Base-by-base conservation (phyloP, 2,888 invertebrate species). In the Protophormia terraenovae region DNA sequence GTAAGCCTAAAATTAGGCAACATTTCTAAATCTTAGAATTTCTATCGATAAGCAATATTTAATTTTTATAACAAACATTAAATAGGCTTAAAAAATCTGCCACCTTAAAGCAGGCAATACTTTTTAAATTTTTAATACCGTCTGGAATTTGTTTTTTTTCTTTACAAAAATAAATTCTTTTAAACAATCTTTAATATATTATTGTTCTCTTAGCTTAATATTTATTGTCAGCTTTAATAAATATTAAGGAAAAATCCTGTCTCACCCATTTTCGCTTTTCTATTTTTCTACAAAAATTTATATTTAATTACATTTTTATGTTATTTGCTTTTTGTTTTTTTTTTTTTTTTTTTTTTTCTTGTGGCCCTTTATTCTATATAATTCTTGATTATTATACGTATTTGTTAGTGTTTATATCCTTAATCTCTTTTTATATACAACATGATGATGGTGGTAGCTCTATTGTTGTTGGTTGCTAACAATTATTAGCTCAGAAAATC, bases 401-500 rank as follows among this genome's bases (percentile, higher is more conserved):
- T 41, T 66, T 79, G 45, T 66, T 69, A 38, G 53, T 69, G 55
- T 58, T 62, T 64, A 72, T 66, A 3, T 45, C 45, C 62, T 47
- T 72, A 72, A 66, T 64, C 55, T 60, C 27, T 29, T 35, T 58
- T 58, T 73, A 35, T 55, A 38, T n/a, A n/a, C 38, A 27, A 32
- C 22, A 50, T 10, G 22, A 16, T 12, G 14, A 14, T n/a, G n/a
- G n/a, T n/a, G n/a, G n/a, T n/a, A n/a, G n/a, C n/a, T n/a, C 16
- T n/a, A 24, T n/a, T 38, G 22, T 19, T 66, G 41, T 58, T n/a
- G 67, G n/a, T n/a, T n/a, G n/a, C n/a, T 38, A 76, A 76, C 76
- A 80, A 79, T 84, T 79, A 69, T 80, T 83, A 72, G 80, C 81
- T 83, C 77, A 50, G 53, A 64, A 86, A 75, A 83, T 86, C 81